Evolutionary conservation across 2,797 vertebrate genomes (phyloP).

Genomic region (Leptatherina wallacei): DNA sequence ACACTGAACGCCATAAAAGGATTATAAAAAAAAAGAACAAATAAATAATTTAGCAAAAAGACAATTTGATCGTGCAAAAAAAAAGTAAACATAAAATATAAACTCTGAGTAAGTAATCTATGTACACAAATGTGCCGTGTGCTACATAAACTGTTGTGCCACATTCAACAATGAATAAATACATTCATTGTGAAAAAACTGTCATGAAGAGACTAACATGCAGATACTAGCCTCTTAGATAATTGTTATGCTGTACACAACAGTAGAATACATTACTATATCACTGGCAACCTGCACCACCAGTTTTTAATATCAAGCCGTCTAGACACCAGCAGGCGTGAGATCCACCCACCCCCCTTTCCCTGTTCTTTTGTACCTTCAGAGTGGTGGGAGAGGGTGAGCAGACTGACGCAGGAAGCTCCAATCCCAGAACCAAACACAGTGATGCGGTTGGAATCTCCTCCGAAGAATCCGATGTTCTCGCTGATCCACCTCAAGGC

Average conservation of each 20-base stretch:
- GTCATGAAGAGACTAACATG: slow-evolving; percentile 28
- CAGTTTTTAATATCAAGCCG: slow-evolving; percentile 54
- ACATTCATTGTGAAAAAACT: too few relatives aligned
- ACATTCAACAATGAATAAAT: too few relatives aligned
- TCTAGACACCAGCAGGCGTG: slow-evolving; percentile 42
- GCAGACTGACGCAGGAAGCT: slow-evolving; percentile 96
- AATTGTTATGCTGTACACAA: slow-evolving; percentile 38
- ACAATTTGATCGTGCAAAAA: too few relatives aligned
- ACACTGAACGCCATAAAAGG: too few relatives aligned
- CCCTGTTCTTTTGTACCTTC: slow-evolving; percentile 86
- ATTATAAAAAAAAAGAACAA: too few relatives aligned
- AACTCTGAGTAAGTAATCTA: too few relatives aligned
- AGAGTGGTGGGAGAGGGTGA: slow-evolving; percentile 97
- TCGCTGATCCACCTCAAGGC: slow-evolving; percentile 98
- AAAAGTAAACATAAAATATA: too few relatives aligned
- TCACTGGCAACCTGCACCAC: slow-evolving; percentile 41
- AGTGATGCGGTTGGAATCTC: slow-evolving; percentile 95
- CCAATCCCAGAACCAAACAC: slow-evolving; percentile 98
- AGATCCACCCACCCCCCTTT: neutral
- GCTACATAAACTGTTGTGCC: too few relatives aligned
- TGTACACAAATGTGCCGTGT: too few relatives aligned
- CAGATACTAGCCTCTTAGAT: slow-evolving; percentile 62
- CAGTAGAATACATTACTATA: slow-evolving; percentile 52
- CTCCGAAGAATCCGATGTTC: slow-evolving; percentile 98
- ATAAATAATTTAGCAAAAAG: too few relatives aligned